phyloP scores from a whole-genome alignment of 2,113 vertebrate genomes.

The Colius striatus region DNA sequence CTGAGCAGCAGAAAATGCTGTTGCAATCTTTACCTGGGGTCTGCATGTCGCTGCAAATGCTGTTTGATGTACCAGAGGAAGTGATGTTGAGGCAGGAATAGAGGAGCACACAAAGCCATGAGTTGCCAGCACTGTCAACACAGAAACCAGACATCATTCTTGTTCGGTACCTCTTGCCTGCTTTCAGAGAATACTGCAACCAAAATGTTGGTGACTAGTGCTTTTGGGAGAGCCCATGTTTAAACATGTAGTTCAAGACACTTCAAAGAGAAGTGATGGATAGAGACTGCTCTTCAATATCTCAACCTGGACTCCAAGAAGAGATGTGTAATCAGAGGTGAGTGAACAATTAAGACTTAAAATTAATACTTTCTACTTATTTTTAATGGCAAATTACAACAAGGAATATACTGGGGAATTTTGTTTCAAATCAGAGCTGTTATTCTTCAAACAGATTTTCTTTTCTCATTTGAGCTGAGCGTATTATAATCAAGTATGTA shows the following conservation, averaged over 20 bases:
- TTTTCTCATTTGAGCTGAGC: neutral
- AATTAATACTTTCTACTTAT: neutral
- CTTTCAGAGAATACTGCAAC: neutral
- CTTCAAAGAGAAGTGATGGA: neutral
- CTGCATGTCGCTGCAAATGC: slow-evolving; percentile 84
- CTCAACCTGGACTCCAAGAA: neutral
- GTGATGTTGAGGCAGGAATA: slow-evolving; percentile 90
- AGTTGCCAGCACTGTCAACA: slow-evolving; percentile 88
- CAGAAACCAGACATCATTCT: neutral
- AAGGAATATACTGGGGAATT: neutral
- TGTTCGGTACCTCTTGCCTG: neutral
- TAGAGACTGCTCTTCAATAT: neutral
- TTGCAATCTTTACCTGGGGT: slow-evolving; percentile 78
- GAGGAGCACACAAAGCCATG: slow-evolving; percentile 87
- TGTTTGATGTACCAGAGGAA: slow-evolving; percentile 90
- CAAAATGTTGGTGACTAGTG: neutral
- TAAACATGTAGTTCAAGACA: neutral
- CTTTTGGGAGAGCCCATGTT: neutral
- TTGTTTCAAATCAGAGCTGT: neutral
- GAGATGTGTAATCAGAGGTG: neutral
- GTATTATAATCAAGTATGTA: neutral
- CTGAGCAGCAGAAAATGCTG: neutral
- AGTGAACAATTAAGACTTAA: neutral
- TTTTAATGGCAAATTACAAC: neutral
- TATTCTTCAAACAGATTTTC: neutral